phyloP scores from a whole-genome alignment of 2,888 invertebrate genomes.

The Athrips mouffetella region DNA sequence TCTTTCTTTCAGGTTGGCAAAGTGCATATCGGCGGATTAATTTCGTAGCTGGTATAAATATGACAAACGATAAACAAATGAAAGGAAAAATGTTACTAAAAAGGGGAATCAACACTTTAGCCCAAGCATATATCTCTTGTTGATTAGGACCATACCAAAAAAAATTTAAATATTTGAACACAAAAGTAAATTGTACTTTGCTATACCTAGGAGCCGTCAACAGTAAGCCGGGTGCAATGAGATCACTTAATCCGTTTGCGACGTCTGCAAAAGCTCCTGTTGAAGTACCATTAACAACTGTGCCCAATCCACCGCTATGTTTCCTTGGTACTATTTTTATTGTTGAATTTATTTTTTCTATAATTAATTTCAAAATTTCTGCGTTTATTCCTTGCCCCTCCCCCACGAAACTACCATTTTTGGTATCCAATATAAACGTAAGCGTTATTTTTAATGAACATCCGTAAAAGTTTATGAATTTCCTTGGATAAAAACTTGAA shows the following conservation, averaged over 20 bases:
- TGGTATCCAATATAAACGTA: slow-evolving; percentile 33
- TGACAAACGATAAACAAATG: slow-evolving; percentile 29
- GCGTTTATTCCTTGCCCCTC: slow-evolving; percentile 44
- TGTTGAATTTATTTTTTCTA: slow-evolving; percentile 41
- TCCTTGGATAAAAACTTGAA: slow-evolving; percentile 38
- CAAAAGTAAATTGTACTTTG: slow-evolving; percentile 35
- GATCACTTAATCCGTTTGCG: slow-evolving; percentile 36
- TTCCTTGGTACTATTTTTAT: slow-evolving; percentile 30
- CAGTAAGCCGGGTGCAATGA: slow-evolving; percentile 38
- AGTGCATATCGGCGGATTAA: slow-evolving; percentile 28
- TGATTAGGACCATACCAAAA: slow-evolving; percentile 48
- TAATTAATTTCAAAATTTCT: slow-evolving; percentile 30
- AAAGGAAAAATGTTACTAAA: slow-evolving; percentile 35
- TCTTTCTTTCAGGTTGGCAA: slow-evolving; percentile 18
- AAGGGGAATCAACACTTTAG: slow-evolving; percentile 44
- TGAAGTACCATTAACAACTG: slow-evolving; percentile 16
- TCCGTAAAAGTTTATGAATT: slow-evolving; percentile 45
- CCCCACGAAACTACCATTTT: slow-evolving; percentile 31
- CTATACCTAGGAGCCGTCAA: slow-evolving; percentile 33
- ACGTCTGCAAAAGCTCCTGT: slow-evolving; percentile 39
- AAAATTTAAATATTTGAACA: slow-evolving; percentile 32
- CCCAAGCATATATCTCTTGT: slow-evolving; percentile 40
- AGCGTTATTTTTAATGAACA: slow-evolving; percentile 42
- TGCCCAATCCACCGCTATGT: slow-evolving; percentile 26
- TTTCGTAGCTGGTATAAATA: slow-evolving; percentile 30